phyloP scores from a whole-genome alignment of 2,888 invertebrate genomes.

The Gymnocheta viridis region DNA sequence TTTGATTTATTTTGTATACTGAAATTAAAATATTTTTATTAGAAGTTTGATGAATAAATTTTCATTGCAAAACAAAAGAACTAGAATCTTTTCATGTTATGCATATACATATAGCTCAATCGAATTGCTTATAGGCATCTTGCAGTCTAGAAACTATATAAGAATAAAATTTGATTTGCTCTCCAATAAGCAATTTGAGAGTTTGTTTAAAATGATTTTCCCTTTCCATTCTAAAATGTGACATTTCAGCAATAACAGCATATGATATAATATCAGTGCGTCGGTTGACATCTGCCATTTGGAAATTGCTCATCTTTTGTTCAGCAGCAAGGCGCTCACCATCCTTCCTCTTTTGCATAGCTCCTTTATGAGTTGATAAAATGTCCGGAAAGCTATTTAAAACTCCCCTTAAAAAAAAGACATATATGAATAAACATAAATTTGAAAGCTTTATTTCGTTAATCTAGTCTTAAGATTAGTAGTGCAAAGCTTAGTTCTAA shows the following conservation, averaged over 20 bases:
- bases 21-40: too few species aligned
- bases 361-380: conserved; percentile 93
- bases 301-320: conserved; percentile 91
- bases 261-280: conserved; percentile 96
- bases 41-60: too few species aligned
- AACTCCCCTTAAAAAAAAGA: conserved; percentile 87
- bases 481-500: too few species aligned
- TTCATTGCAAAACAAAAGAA: too few species aligned
- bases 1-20: too few species aligned
- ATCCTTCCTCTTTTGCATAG: conserved; percentile 94
- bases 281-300: conserved; percentile 90
- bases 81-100: too few species aligned
- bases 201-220: conserved; percentile 92
- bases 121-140: conserved; percentile 83
- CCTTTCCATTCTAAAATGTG: conserved; percentile 94
- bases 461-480: too few species aligned
- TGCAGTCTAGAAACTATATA: conserved; percentile 90
- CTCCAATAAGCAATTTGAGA: conserved; percentile 92
- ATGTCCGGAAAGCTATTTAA: conserved; percentile 95
- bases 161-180: conserved; percentile 96
- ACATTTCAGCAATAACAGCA: conserved; percentile 95
- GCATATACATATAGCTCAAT: too few species aligned
- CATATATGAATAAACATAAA: too few species aligned
- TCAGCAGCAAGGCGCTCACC: conserved; percentile 91
- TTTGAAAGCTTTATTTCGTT: too few species aligned